Evolutionary conservation across 1,140 invertebrate genomes (phyloP).

Genomic region (Linepithema humile): DNA sequence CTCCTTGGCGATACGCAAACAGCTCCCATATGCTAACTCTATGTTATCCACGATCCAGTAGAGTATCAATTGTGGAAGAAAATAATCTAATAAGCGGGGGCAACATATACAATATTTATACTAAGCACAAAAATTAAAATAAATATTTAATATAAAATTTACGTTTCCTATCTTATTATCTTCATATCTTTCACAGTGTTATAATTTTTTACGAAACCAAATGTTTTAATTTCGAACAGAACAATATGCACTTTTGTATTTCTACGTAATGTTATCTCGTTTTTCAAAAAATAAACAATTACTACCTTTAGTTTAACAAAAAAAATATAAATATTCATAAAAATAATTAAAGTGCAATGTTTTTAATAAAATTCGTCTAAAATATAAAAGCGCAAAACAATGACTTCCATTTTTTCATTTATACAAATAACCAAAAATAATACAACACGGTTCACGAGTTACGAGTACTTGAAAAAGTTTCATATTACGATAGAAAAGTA

Average conservation of each 20-base stretch:
- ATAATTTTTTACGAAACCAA: neutral
- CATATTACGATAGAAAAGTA: neutral
- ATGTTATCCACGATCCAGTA: neutral
- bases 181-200: neutral
- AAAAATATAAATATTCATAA: neutral
- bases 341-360: neutral
- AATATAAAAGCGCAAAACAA: neutral
- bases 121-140: neutral
- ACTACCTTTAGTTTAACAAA: neutral
- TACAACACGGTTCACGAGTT: neutral
- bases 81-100: neutral
- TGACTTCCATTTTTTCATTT: neutral
- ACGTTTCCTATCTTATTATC: neutral
- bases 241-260: neutral
- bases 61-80: neutral
- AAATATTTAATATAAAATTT: neutral
- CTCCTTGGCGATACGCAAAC: slow-evolving; percentile 21
- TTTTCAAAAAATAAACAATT: neutral
- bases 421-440: neutral
- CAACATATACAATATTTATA: neutral
- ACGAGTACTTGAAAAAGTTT: neutral
- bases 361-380: neutral
- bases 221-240: neutral
- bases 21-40: slow-evolving; percentile 29
- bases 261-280: neutral